Percentiles rank a stretch among this genome's conserved stretches.
These are phyloP conservation scores for Zootoca vivipara DNA, from an alignment of 2,113 vertebrate genomes.

Conservation along the genomic window DNA sequence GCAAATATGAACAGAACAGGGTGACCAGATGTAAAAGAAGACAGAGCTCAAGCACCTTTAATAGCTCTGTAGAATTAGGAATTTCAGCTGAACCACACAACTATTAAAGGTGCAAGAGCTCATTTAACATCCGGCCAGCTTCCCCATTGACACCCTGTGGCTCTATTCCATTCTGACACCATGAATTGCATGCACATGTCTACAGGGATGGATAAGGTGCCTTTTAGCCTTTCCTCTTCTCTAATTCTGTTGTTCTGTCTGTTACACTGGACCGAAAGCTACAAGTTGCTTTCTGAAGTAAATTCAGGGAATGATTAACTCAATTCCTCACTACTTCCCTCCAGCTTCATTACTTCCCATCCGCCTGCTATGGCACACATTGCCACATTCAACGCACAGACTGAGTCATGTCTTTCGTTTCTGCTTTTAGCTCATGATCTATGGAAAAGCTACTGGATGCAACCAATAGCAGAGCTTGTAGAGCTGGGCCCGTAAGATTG, in stretches of 20 bases:
- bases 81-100: background rate
- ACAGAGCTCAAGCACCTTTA: background rate
- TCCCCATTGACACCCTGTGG: background rate
- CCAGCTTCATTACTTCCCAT: background rate
- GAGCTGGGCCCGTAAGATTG: background rate
- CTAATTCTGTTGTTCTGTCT: background rate
- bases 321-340: background rate
- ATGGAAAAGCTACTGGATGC: fast-evolving
- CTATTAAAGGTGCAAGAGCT: background rate
- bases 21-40: background rate
- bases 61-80: background rate
- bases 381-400: background rate
- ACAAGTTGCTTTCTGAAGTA: background rate
- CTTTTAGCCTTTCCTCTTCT: background rate
- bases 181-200: background rate
- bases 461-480: fast-evolving
- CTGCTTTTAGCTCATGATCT: fast-evolving
- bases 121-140: background rate
- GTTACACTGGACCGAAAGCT: background rate
- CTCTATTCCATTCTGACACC: background rate
- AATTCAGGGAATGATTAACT: background rate
- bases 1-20: background rate
- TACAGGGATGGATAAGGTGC: background rate
- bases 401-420: background rate
- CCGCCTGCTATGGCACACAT: background rate